phyloP scores from a whole-genome alignment of 2,888 invertebrate genomes.

The Oxycera nigricornis region DNA sequence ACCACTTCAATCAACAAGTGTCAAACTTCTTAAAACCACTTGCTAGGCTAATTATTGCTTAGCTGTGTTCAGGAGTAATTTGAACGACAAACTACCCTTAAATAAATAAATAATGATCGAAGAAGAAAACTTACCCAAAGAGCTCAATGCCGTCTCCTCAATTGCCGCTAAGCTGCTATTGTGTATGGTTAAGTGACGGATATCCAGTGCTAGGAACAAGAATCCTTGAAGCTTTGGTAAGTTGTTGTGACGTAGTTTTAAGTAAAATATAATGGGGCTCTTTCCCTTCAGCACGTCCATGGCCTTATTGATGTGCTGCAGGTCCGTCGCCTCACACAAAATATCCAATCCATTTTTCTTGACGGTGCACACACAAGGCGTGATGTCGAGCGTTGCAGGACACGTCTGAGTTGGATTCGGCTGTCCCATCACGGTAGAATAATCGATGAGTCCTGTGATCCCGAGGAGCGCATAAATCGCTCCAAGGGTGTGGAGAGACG shows the following conservation, averaged over 20 bases:
- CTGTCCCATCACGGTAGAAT: constrained; percentile 45
- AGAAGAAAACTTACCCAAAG: constrained; percentile 71
- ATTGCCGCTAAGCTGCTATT: constrained; percentile 87
- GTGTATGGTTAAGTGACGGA: constrained; percentile 86
- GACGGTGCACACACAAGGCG: constrained; percentile 83
- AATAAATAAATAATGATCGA: too few relatives aligned
- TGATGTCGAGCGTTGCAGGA: constrained; percentile 75
- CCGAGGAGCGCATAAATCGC: constrained; percentile 46
- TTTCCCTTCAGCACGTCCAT: constrained; percentile 84
- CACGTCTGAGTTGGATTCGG: constrained; percentile 69
- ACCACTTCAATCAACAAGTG: too few relatives aligned
- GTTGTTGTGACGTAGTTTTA: constrained; percentile 86
- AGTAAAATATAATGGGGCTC: constrained; percentile 83
- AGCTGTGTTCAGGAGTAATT: too few relatives aligned
- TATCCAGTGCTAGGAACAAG: constrained; percentile 85
- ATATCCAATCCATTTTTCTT: constrained; percentile 90
- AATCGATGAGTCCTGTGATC: constrained; percentile 43
- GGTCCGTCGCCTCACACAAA: constrained; percentile 86
- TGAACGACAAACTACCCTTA: too few relatives aligned
- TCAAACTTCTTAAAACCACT: too few relatives aligned
- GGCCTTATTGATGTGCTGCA: constrained; percentile 77
- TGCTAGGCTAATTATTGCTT: too few relatives aligned
- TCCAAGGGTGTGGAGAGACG: constrained; percentile 45
- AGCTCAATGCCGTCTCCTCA: constrained; percentile 86
- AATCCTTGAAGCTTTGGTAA: constrained; percentile 85